Base-by-base conservation (phyloP, 2,113 vertebrate species). In the Psammodynastes pulverulentus region DNA sequence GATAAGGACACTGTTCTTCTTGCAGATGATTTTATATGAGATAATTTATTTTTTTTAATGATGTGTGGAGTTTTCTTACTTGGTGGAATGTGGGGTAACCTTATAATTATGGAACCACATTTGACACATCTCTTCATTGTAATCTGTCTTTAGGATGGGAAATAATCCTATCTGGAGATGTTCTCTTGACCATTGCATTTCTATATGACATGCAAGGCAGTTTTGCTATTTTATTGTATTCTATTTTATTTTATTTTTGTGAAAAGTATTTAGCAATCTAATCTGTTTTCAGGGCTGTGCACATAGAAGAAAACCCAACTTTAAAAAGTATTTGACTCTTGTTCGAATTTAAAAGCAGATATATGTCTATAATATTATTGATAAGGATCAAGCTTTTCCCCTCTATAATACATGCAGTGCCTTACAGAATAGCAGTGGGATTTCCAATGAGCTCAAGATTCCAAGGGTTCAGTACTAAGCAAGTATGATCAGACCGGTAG, bases 41-140 rank as follows among this genome's bases (percentile, higher is more conserved):
- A 97, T 98, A 98, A 98, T 98, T 98, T 98, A 98, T 98, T 98
- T 43, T 91, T 62, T n/a, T 97, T 96, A 96, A 95, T 97, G 96
- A 97, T 91, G 95, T 96, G 94, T 97, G 95, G 96, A 96, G 96
- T 96, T 96, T 95, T 96, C 95, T 89, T 85, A 92, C 96, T 84
- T 94, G 24, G 5, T 95, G 93, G 92, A 91, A 95, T 90, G 93
- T 95, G 53, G 0, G 93, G 93, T 84, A 29, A 92, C 90, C 56
- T 94, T 96, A 86, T 58, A 95, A 95, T 39, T 94, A 94, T 21
- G 86, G 96, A 97, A 97, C 96, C 96, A 95, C 96, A 95, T 95
- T 95, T 96, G 87, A 93, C 86, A 6, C 93, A 95, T 96, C 94
- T 97, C 97, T 97, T 96, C 96, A 96, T 95, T 95, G 94, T 96